These are phyloP conservation scores for Spialia ferax DNA, from an alignment of 2,888 invertebrate species.

Conservation along the genomic window DNA sequence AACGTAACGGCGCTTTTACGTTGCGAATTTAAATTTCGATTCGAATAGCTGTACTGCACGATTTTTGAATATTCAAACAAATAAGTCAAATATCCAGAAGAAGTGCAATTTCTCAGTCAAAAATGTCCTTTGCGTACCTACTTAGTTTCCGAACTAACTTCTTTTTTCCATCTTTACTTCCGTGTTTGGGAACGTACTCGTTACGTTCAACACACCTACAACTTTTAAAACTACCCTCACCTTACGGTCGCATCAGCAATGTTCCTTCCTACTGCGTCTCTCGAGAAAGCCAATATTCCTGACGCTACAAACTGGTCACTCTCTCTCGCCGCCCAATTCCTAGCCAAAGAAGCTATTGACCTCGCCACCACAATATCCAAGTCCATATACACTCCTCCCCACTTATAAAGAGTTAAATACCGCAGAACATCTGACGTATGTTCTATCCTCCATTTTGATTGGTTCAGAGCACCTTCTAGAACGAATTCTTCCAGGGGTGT, in stretches of 20 bases:
- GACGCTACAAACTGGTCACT: slow-evolving; percentile 87
- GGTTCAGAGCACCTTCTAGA: slow-evolving; percentile 72
- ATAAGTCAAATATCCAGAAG: too few relatives aligned
- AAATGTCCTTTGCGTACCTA: too few relatives aligned
- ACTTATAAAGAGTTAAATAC: slow-evolving; percentile 90
- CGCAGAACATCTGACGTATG: slow-evolving; percentile 89
- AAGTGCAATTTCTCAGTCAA: too few relatives aligned
- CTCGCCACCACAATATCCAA: slow-evolving; percentile 90
- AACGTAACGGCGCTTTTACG: too few relatives aligned
- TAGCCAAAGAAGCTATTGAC: slow-evolving; percentile 80
- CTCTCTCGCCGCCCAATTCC: slow-evolving; percentile 89
- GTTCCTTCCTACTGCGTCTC: slow-evolving; percentile 54
- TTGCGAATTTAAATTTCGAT: too few relatives aligned
- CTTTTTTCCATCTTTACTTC: too few relatives aligned
- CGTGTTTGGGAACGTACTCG: too few relatives aligned
- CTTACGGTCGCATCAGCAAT: slow-evolving; percentile 52
- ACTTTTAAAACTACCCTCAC: slow-evolving; percentile 43
- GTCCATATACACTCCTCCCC: slow-evolving; percentile 92
- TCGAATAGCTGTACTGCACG: too few relatives aligned
- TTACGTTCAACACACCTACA: too few relatives aligned
- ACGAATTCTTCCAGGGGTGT: slow-evolving; percentile 87
- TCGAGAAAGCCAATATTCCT: slow-evolving; percentile 88
- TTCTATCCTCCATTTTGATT: slow-evolving; percentile 84
- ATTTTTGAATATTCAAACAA: too few relatives aligned
- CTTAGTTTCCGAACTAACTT: too few relatives aligned